Base-by-base conservation (phyloP, 2,113 vertebrate genomes). In the Anarhynchus alexandrinus region DNA sequence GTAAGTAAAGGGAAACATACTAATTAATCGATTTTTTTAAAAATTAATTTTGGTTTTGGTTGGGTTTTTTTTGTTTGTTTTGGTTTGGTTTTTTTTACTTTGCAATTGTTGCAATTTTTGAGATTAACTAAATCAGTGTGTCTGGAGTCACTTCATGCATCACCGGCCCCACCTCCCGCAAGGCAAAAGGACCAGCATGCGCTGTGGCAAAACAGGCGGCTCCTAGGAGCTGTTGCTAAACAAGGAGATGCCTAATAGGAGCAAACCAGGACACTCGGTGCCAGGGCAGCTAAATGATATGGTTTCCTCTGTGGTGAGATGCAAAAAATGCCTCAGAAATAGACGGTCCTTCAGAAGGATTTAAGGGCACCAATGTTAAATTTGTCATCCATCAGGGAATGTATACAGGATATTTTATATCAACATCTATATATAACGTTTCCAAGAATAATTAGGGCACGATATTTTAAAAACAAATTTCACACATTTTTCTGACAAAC, bases 401-500 rank as follows among this genome's bases (percentile, higher is more conserved):
- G 15, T 8, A 34, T 32, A 84, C n/a, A 51, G 64, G 25, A 6
- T 62, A 58, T 40, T 89, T 94, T 34, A 58, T 19, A 77, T 11
- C 83, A 58, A 54, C 66, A 62, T 47, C n/a, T 51, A 80, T 12
- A 23, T n/a, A n/a, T 54, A 65, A 52, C 9, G 52, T 26, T 95
- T 91, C 82, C 69, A 92, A 78, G 81, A 93, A 91, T 88, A 93
- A 85, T 30, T 76, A 93, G 42, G 5, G 11, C 43, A 80, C 1
- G 8, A 4, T 59, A 79, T 49, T 89, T 91, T 57, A 81, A 77
- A 92, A 91, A 23, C 77, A 92, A 65, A 72, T 58, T 88, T 96
- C 89, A 93, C 88, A 94, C 34, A 5, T 71, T 80, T 90, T 86
- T 32, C 73, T 72, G 88, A 86, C 59, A 74, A 94, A 94, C 72